A percentile compares a stretch with the other conserved stretches of the same genome.
Conservation (phyloP, 2,113 vertebrate genomes). For the Vimba vimba region DNA sequence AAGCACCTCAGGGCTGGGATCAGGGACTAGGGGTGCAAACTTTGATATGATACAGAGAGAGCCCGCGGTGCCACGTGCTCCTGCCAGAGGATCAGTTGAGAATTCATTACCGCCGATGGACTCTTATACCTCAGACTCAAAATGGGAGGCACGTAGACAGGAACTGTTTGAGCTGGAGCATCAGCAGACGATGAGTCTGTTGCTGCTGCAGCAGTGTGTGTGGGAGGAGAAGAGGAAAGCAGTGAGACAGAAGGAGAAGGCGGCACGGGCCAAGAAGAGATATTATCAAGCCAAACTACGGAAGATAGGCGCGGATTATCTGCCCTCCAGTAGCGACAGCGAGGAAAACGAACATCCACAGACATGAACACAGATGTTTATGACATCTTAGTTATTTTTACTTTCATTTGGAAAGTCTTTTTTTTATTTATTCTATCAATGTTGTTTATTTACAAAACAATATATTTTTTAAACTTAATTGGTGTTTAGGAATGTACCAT, state of each 20-base stretch:
- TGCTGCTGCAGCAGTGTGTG: conserved; percentile 76
- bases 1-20: conserved; percentile 27
- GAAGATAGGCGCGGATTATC: conserved; percentile 66
- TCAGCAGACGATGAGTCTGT: conserved; percentile 76
- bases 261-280: conserved; percentile 73
- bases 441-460: conserved; percentile 27
- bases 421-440: conserved; percentile 6
- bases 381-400: conserved; percentile 18
- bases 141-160: conserved; percentile 64
- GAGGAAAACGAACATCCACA: conserved; percentile 54
- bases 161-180: conserved; percentile 77
- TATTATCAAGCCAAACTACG: conserved; percentile 77
- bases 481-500: conserved; percentile 24
- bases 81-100: conserved; percentile 46
- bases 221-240: conserved; percentile 72
- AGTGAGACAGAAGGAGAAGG: conserved; percentile 71
- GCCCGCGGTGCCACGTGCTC: neutral
- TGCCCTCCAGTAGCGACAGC: conserved; percentile 67
- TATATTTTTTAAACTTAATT: conserved; percentile 17
- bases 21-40: conserved; percentile 11
- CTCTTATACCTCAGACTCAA: conserved; percentile 23
- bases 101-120: conserved; percentile 35
- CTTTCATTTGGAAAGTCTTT: conserved; percentile 45
- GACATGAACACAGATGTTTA: conserved; percentile 41
- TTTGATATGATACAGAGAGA: conserved; percentile 47